phyloP scores from a whole-genome alignment of 1,140 invertebrate genomes.

The Drosophila sproati region DNA sequence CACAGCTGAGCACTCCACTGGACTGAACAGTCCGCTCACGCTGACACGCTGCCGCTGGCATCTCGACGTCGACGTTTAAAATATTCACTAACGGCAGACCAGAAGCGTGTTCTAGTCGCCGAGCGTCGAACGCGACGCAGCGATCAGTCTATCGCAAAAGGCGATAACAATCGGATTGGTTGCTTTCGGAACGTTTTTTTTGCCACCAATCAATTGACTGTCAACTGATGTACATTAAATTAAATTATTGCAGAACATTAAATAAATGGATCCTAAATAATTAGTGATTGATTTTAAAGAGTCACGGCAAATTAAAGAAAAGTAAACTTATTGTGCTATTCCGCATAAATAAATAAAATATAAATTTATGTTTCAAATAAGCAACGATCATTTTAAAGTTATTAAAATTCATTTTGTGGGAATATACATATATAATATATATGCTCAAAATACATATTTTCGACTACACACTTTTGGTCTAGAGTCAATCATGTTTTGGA shows the following conservation, averaged over 20 bases:
- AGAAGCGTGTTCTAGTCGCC: constrained; percentile 63
- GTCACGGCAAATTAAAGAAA: constrained; percentile 13
- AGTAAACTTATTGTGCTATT: no score
- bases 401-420: no score
- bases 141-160: constrained; percentile 60
- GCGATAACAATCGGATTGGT: constrained; percentile 10
- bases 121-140: constrained; percentile 58
- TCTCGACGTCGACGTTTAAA: not conserved
- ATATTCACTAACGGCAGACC: constrained; percentile 4
- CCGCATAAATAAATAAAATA: no score
- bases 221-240: not conserved
- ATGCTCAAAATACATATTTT: not conserved
- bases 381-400: not conserved
- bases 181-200: constrained; percentile 36
- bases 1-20: no score
- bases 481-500: constrained; percentile 12
- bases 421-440: not conserved
- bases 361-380: not conserved
- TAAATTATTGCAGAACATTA: constrained; percentile 61
- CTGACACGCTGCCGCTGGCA: no score
- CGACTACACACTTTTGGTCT: not conserved
- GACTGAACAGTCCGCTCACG: no score
- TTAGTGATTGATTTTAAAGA: constrained; percentile 7
- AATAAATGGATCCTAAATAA: constrained; percentile 33
- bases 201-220: constrained; percentile 33